phyloP scores from a whole-genome alignment of 1,140 invertebrate genomes.

The Drosophila fuyamai region DNA sequence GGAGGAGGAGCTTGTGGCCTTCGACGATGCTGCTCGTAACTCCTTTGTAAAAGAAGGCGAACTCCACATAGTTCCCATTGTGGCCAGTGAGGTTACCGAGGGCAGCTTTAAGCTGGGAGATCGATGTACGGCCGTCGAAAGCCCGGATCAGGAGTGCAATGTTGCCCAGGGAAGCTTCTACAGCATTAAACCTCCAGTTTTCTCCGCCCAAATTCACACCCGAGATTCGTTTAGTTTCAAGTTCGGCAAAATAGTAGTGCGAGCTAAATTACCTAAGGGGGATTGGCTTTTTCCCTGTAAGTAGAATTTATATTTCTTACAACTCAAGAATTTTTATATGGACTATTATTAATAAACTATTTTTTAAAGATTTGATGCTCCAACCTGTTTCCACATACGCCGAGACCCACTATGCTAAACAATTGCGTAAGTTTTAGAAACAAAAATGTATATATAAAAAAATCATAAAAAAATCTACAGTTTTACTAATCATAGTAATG shows the following conservation, averaged over 20 bases:
- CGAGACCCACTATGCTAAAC: slow-evolving; percentile 65
- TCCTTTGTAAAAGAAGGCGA: slow-evolving; percentile 63
- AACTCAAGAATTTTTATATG: not conserved
- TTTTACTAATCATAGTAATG: no score
- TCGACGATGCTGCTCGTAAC: slow-evolving; percentile 48
- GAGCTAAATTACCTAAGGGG: slow-evolving; percentile 67
- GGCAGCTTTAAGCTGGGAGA: slow-evolving; percentile 56
- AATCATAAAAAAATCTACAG: no score
- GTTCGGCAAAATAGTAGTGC: slow-evolving; percentile 65
- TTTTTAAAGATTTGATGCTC: slow-evolving; percentile 62
- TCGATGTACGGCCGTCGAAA: slow-evolving; percentile 64
- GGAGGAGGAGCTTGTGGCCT: slow-evolving; percentile 73
- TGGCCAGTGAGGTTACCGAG: slow-evolving; percentile 53
- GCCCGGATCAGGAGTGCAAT: slow-evolving; percentile 56
- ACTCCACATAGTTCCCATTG: slow-evolving; percentile 55
- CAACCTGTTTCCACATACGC: slow-evolving; percentile 69
- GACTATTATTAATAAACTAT: not conserved
- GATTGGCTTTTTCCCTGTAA: slow-evolving; percentile 74
- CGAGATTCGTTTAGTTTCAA: slow-evolving; percentile 66
- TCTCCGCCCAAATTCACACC: slow-evolving; percentile 66
- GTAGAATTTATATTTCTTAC: not conserved
- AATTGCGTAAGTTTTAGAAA: slow-evolving; percentile 55
- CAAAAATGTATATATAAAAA: not conserved
- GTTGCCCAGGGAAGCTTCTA: slow-evolving; percentile 51
- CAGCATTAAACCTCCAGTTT: slow-evolving; percentile 67